These are phyloP conservation scores for Cossypha polioptera DNA, from an alignment of 2,797 vertebrate species.

Conservation along the genomic window DNA sequence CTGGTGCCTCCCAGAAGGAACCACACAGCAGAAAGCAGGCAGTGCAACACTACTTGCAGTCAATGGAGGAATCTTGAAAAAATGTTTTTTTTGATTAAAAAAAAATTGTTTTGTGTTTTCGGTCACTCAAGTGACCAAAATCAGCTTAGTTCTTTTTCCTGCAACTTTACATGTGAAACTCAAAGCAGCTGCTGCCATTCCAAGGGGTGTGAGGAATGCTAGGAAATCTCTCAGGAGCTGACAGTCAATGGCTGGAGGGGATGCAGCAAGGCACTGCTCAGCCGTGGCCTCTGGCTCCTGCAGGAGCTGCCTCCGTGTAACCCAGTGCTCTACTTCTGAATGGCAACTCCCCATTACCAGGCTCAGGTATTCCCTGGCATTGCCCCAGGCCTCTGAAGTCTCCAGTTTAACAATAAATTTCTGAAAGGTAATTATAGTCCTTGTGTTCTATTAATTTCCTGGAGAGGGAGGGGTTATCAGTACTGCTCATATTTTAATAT, in stretches of 20 bases:
- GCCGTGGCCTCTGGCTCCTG: background rate
- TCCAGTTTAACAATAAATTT: background rate
- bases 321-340: background rate
- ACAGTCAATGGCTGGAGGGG: fast-evolving
- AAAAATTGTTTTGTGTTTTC: background rate
- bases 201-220: background rate
- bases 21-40: background rate
- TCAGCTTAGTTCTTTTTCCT: background rate
- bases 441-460: background rate
- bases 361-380: background rate
- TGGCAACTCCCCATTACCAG: fast-evolving
- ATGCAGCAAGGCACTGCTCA: background rate
- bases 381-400: background rate
- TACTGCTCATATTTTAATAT: background rate
- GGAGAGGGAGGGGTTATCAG: fast-evolving
- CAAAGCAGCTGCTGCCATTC: background rate
- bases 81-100: background rate
- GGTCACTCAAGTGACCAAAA: background rate
- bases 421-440: background rate
- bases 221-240: background rate
- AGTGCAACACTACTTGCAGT: background rate
- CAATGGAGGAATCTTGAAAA: background rate
- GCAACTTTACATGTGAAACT: background rate
- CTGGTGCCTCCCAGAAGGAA: background rate
- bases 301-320: background rate